Conservation (phyloP, 1,140 invertebrate genomes). For the Habropoda laboriosa region DNA sequence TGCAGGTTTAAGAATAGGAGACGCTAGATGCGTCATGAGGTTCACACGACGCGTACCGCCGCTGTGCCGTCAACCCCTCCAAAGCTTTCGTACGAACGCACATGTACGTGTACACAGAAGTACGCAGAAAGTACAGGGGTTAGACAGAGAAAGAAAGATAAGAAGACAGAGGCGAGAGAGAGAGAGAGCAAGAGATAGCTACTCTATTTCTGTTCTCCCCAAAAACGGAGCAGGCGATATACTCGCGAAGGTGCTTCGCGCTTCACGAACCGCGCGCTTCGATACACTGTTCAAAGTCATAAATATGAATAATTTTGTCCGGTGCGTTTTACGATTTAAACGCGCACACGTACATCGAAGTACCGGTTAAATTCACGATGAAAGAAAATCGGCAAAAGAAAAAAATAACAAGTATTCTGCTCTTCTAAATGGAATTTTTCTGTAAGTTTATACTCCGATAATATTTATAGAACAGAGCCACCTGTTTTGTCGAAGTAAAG, state of each 20-base stretch:
- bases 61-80: conserved; percentile 68
- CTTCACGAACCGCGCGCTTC: conserved; percentile 33
- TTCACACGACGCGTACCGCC: conserved; percentile 64
- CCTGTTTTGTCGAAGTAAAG: conserved; percentile 10
- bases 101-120: conserved; percentile 41
- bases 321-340: neutral
- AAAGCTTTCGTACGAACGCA: conserved; percentile 35
- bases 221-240: conserved; percentile 66
- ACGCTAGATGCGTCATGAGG: conserved; percentile 73
- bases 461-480: neutral
- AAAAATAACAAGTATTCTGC: neutral
- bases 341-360: no score
- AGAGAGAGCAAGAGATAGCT: conserved; percentile 36
- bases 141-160: conserved; percentile 25
- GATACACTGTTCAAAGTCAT: conserved; percentile 4
- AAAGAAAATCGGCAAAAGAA: neutral
- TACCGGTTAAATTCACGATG: neutral
- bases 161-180: conserved; percentile 10
- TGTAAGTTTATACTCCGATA: neutral
- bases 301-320: neutral
- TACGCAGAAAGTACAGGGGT: conserved; percentile 46
- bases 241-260: conserved; percentile 42
- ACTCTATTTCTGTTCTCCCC: conserved; percentile 77
- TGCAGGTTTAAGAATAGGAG: conserved; percentile 71
- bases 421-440: neutral